Evolutionary conservation across 2,888 invertebrate species (phyloP), one percentile per base, ranked within the genome.

Genomic region (Hermaeophaga mercurialis): DNA sequence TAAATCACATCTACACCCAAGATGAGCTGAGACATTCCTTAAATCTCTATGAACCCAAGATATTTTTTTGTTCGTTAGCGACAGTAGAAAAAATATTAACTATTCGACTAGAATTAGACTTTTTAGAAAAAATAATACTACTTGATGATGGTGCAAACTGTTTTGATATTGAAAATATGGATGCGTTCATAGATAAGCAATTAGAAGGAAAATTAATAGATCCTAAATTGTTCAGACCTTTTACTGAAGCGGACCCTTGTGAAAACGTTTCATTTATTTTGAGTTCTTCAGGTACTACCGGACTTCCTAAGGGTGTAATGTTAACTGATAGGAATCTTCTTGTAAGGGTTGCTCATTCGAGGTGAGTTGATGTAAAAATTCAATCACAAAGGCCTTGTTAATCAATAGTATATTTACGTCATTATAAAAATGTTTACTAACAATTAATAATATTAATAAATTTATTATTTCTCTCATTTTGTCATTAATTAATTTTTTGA

Each of bases 211-310:
- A 8, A 11, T 34, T 11, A n/a, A 15, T 62, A 2, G 4, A 28
- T 14, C 52, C 56, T 34, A 14, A 47, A 14, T 26, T 22, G 5
- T 67, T 66, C 36, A 41, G 54, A 39, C 57, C 63, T 3, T 54
- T 52, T 18, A 52, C 58, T 8, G 58, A 67, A 4, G 58, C 67
- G 49, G 33, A 59, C 9, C 56, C 58, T n/a, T 56, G 63, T 8
- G 63, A 67, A 5, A 18, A 66, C 80, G 63, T 69, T 3, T 70
- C 71, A 3, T 64, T 68, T 31, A 66, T 73, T 19, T 46, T 87
- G 56, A 86, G 84, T 73, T 88, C 88, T 26, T 87, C 88, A 54
- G 88, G 89, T 41, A 89, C 89, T 0, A 84, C 84, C 14, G 89
- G 88, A 0, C 73, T 86, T 66, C 84, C 87, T 0, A 88, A 88